Evolutionary conservation across 2,888 invertebrate species (phyloP).

Genomic region (Phengaris alcon): DNA sequence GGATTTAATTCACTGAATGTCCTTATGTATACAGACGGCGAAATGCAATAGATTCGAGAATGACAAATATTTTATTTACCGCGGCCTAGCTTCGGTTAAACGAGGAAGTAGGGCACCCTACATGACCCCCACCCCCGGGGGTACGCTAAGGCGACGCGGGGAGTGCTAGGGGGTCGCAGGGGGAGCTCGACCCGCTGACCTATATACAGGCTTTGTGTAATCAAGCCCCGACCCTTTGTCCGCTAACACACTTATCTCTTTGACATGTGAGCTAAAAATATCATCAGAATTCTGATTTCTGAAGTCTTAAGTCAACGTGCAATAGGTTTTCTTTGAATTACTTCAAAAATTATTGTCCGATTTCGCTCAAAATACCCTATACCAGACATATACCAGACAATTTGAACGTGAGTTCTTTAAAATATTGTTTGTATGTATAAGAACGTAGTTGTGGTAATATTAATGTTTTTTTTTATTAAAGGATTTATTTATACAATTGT

Average conservation of each 20-base stretch:
- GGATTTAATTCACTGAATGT: background rate
- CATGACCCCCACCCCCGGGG: background rate
- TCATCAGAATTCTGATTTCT: background rate
- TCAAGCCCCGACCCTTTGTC: conserved; percentile 10
- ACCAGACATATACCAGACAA: no score
- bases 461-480: no score
- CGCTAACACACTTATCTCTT: conserved; percentile 13
- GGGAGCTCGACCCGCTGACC: conserved; percentile 1
- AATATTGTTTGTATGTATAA: no score
- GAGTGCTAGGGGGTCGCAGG: background rate
- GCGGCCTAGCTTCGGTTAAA: conserved; percentile 7
- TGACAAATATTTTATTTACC: conserved; percentile 9
- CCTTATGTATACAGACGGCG: background rate
- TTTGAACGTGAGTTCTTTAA: no score
- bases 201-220: conserved; percentile 9
- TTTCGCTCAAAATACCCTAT: no score
- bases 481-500: no score
- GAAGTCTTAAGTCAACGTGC: background rate
- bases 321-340: background rate
- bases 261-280: conserved; percentile 18
- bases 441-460: no score
- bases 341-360: no score
- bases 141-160: background rate
- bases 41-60: background rate
- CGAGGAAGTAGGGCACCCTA: conserved; percentile 9